Conservation (phyloP, 2,797 vertebrate species). For the Scolopax rusticola region DNA sequence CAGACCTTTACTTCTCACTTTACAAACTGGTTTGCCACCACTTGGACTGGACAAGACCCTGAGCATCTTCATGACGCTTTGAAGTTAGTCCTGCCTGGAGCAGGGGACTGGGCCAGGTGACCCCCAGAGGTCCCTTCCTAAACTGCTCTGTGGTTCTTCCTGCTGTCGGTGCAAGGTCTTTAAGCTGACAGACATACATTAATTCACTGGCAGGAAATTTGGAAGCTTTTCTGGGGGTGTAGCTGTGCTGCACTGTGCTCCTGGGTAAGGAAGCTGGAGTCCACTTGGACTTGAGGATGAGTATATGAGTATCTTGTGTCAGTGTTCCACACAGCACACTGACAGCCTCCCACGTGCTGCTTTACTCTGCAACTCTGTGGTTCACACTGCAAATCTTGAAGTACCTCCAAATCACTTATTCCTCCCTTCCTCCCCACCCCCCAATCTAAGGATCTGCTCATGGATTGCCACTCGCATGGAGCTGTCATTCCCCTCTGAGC, state of each 20-base stretch:
- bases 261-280: accelerated
- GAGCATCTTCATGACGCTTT: background rate
- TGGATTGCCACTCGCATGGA: accelerated
- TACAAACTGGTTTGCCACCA: background rate
- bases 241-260: background rate
- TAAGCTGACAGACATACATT: background rate
- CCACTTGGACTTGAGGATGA: background rate
- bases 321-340: background rate
- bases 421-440: too few relatives aligned
- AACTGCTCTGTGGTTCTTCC: background rate
- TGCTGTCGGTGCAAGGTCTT: background rate
- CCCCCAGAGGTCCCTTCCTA: background rate
- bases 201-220: background rate
- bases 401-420: background rate
- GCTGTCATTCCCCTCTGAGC: background rate
- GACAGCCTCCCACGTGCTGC: accelerated
- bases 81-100: background rate
- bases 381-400: background rate
- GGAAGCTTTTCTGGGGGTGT: background rate
- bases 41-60: background rate
- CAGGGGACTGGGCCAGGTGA: background rate
- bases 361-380: background rate
- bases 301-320: background rate
- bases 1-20: background rate
- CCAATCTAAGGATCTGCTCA: background rate